Evolutionary conservation across 2,888 invertebrate genomes (phyloP), one percentile per base, ranked within the genome.

Genomic region (Harpalus rubripes): DNA sequence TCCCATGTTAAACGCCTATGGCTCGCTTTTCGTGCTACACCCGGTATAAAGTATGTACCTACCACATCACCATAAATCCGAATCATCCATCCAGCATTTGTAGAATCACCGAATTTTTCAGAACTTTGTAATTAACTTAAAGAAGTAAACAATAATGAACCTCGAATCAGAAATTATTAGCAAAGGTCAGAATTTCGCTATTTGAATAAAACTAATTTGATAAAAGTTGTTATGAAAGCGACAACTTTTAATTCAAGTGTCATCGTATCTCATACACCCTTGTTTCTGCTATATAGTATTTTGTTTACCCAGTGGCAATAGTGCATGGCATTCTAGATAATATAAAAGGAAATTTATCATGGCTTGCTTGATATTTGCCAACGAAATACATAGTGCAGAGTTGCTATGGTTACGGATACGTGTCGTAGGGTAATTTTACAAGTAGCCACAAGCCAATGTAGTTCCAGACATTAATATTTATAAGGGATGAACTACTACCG

Each of bases 401-500:
- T 68, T 68, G 68, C 68, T 15, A 68, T 68, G 68, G n/a, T 15
- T 4, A 68, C 68, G 68, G n/a, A n/a, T 4, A 68, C 68, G 39
- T 32, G 39, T 39, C 68, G 68, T 68, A 32, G 68, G 68, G 32
- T 68, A 68, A 68, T 68, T 68, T 68, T 68, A 68, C 68, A 68
- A 68, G 68, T 39, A 15, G 39, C 68, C 68, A 68, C 68, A 68
- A 68, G 68, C 68, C 68, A 68, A 39, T 68, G 56, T 74, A 74
- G 74, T 74, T 74, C 7, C 74, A 18, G 12, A 52, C 74, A 74
- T 74, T 74, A 74, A 74, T 74, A 74, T 74, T 74, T 74, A 74
- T 74, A 74, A 74, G 74, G 74, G 74, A 72, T 74, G 52, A 74
- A 74, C 44, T 74, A 56, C 74, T 74, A 22, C 56, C 52, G 18